Base-by-base conservation (phyloP, 2,888 invertebrate species). In the Cataglyphis albicans region DNA sequence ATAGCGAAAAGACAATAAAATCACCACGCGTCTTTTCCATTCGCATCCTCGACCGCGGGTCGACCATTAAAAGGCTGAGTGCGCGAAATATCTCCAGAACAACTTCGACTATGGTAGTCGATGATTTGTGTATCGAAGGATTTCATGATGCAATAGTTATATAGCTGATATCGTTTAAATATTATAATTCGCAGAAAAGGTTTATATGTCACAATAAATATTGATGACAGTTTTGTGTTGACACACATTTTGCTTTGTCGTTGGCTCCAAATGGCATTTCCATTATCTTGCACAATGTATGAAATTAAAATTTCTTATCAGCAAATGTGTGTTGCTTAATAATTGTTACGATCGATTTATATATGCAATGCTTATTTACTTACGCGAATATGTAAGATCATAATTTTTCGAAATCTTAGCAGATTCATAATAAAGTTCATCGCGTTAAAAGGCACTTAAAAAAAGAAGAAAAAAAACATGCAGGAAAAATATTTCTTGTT, bases 211-310 rank as follows among this genome's bases (percentile, higher is more conserved):
- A 35, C 64, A 52, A 64, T 75, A 48, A 63, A 52, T 44, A 48
- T 48, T 63, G 63, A 52, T n/a, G 48, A 48, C 41, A 57, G 38
- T 29, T 55, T 76, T 29, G 61, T 35, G 25, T 63, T 63, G 48
- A 18, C 21, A 7, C 18, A 18, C 35, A 48, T 10, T 18, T 5
- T 15, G n/a, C 12, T 12, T 41, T 15, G 25, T 38, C 21, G 41
- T 25, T 59, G 25, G 12, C 59, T 41, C 12, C 44, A 21, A 61
- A 32, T 70, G 59, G 48, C 70, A 70, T 78, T 78, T 68, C 57
- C 18, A 68, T 80, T 70, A 61, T 61, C 32, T 59, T 21, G 29
- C 12, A 59, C 25, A 70, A 70, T 70, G 70, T 9, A 48, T 18
- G n/a, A 48, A 59, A 21, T 25, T 59, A 12, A 32, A 80, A 44